Evolutionary conservation across 2,113 vertebrate species (phyloP).

Genomic region (Rhynchomys soricoides): DNA sequence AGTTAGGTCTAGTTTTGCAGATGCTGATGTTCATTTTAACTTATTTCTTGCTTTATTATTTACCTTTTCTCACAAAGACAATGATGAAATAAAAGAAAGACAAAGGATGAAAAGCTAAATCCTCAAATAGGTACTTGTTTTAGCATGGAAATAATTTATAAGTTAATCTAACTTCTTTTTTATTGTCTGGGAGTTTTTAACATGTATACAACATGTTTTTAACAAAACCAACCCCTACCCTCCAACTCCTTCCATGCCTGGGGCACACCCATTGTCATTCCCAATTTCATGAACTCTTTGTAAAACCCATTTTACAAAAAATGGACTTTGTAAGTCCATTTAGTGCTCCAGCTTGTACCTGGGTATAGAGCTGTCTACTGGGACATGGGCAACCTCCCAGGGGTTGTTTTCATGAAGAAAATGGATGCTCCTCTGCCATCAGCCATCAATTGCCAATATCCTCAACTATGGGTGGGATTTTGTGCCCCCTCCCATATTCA

Average conservation of each 20-base stretch:
- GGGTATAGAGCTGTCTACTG: no score
- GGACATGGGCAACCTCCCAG: not conserved
- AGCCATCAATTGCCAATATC: not conserved
- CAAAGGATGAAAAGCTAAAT: not conserved
- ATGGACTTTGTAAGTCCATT: not conserved
- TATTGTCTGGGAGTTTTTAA: not conserved
- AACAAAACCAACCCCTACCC: not conserved
- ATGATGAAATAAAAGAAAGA: not conserved
- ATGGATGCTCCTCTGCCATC: not conserved
- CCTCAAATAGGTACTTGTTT: slow-evolving; percentile 7
- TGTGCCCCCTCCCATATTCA: not conserved
- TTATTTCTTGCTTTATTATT: slow-evolving; percentile 30
- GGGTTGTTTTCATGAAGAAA: not conserved
- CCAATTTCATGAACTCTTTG: not conserved
- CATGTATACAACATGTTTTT: not conserved
- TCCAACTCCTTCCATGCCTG: not conserved
- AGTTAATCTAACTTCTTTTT: not conserved
- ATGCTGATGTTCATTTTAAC: not conserved
- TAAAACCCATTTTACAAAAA: no score
- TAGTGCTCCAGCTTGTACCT: not conserved
- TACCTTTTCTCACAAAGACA: not conserved
- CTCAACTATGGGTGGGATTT: not conserved
- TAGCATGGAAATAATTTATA: slow-evolving; percentile 5
- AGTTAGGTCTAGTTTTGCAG: slow-evolving; percentile 13
- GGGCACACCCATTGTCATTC: not conserved